Base-by-base conservation (phyloP, 1,140 invertebrate species). In the Drosophila micromelanica region DNA sequence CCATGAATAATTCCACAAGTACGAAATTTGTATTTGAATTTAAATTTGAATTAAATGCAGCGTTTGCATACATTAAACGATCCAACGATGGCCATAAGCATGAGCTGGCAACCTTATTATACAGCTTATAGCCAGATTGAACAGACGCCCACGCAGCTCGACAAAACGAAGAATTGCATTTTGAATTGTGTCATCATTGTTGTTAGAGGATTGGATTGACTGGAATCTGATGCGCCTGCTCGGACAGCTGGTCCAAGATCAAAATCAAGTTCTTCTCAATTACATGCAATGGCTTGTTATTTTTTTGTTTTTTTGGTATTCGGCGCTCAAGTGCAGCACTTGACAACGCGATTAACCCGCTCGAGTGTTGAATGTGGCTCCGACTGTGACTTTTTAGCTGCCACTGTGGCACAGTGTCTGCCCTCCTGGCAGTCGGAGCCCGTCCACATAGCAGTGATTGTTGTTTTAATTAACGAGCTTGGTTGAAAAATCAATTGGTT, bases 381-480 rank as follows among this genome's bases (percentile, higher is more conserved):
- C 13, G 17, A 45, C 13, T 43, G 37, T 17, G n/a, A 1, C 38
- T 32, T 3, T 68, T 56, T 63, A 46, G 55, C 54, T 54, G 67
- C 55, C 35, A 59, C 55, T n/a, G 54, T 54, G 49, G 55, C 68
- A 46, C 68, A 46, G 42, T 55, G 55, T 55, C 55, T 68, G 65
- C 71, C 65, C 57, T 71, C 43, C 57, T 71, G 51, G 55, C 40
- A 65, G 71, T 43, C 37, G 48, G 38, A 23, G 37, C 57, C 59
- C 42, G 42, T 45, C 42, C 45, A 54, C 23, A 20, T 55, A 64
- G 57, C 64, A 79, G 69, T 69, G 80, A 84, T 85, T 85, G 80
- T 85, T 85, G 80, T 85, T 85, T 85, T 85, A 84, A 84, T 85
- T 85, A 85, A 85, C 76, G 80, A 85, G 76, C 76, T 84, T 60